Conservation (phyloP, 2,797 vertebrate genomes). For the Hephaestus fuliginosus region DNA sequence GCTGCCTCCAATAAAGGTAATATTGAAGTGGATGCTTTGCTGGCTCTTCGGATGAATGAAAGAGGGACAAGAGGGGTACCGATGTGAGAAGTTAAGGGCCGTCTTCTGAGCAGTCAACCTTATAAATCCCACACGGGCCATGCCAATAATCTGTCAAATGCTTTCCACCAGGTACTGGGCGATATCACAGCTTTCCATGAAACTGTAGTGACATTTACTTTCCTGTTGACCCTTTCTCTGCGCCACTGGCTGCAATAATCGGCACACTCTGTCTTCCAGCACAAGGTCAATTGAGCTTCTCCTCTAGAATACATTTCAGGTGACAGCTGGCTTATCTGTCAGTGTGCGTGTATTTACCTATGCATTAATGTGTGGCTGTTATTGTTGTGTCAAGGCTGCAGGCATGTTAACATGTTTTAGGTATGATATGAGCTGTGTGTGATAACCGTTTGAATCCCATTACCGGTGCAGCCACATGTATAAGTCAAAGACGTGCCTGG, state of each 20-base stretch:
- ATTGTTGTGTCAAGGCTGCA: slow-evolving; percentile 56
- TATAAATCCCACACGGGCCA: slow-evolving; percentile 45
- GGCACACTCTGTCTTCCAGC: slow-evolving; percentile 42
- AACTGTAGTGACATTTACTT: slow-evolving; percentile 66
- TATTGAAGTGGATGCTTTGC: slow-evolving; percentile 21
- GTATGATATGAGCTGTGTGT: slow-evolving; percentile 48
- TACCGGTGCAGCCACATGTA: slow-evolving; percentile 46
- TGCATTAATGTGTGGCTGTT: slow-evolving; percentile 59
- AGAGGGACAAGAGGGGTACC: slow-evolving; percentile 19
- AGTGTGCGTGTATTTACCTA: slow-evolving; percentile 37
- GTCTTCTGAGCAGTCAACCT: slow-evolving; percentile 52
- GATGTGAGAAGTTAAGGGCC: slow-evolving; percentile 34
- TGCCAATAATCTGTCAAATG: slow-evolving; percentile 47
- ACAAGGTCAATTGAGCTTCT: slow-evolving; percentile 67
- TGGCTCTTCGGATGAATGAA: slow-evolving; percentile 29
- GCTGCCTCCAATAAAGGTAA: slow-evolving; percentile 27
- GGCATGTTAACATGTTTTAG: slow-evolving; percentile 54
- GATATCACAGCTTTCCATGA: slow-evolving; percentile 50
- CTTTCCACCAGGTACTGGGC: slow-evolving; percentile 42
- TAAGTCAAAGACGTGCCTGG: slow-evolving; percentile 52
- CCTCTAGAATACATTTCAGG: slow-evolving; percentile 60
- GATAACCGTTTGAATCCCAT: slow-evolving; percentile 66
- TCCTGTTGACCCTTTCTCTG: slow-evolving; percentile 44
- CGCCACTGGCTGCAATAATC: slow-evolving; percentile 52
- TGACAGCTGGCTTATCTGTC: slow-evolving; percentile 54